Percentiles rank a stretch among this genome's conserved stretches.
Conservation (phyloP, 2,888 invertebrate species). For the Troilus luridus region DNA sequence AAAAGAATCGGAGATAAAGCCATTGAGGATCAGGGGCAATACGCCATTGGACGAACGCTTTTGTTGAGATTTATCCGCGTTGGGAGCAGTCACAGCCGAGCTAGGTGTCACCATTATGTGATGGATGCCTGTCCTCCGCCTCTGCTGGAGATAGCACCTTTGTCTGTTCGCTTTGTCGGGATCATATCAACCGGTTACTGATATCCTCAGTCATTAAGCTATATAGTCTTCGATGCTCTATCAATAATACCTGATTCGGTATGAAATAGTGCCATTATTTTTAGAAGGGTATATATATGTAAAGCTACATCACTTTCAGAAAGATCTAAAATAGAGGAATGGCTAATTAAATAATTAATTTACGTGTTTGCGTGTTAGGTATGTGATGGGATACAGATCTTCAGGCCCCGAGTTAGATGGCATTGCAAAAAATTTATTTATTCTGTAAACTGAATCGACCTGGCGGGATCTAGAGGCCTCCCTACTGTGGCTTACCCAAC, state of each 20-base stretch:
- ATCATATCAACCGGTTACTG: neutral
- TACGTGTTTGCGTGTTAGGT: no score
- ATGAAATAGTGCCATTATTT: no score
- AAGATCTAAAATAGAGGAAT: no score
- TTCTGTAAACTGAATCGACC: no score
- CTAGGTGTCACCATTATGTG: neutral
- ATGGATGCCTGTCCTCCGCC: neutral
- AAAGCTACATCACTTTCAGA: no score
- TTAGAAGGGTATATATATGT: no score
- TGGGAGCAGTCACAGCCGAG: neutral
- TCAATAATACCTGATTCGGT: neutral
- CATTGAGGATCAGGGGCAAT: neutral
- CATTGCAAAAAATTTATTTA: no score
- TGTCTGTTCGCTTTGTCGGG: neutral
- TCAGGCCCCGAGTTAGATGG: no score
- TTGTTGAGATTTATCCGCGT: conserved; percentile 7
- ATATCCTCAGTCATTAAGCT: conserved; percentile 14
- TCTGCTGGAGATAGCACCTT: conserved; percentile 12
- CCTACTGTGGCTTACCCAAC: no score
- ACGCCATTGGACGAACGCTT: neutral
- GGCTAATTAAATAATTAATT: no score
- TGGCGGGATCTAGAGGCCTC: no score
- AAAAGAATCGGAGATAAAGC: neutral
- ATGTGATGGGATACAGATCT: no score
- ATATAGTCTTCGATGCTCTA: neutral